Conservation (phyloP, 53 echinoderm and acorn worm genomes). For the Holothuria scabra region DNA sequence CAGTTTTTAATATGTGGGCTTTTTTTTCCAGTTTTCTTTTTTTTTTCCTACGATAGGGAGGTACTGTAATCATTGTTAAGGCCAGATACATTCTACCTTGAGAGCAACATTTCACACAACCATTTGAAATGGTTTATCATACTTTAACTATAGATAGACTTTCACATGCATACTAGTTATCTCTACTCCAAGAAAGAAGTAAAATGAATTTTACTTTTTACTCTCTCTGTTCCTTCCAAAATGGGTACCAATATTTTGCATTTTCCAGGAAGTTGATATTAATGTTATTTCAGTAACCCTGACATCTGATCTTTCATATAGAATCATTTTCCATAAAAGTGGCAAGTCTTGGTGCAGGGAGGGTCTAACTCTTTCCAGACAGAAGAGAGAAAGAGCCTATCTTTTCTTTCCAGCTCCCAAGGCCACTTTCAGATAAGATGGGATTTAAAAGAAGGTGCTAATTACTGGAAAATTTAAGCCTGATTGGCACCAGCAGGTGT, state of each 20-base stretch:
- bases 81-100: no score
- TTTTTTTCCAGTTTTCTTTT: no score
- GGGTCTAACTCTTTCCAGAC: conserved; percentile 21
- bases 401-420: conserved; percentile 17
- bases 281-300: conserved; percentile 26
- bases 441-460: conserved; percentile 47
- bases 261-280: conserved; percentile 24
- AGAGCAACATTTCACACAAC: no score
- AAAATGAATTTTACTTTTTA: no score
- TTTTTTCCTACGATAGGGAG: no score
- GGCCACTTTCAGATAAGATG: conserved; percentile 39
- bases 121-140: no score
- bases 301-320: conserved; percentile 26
- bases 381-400: neutral
- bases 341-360: conserved; percentile 9
- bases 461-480: conserved; percentile 42
- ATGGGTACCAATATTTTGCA: neutral
- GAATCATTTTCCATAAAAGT: conserved; percentile 32
- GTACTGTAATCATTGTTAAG: no score
- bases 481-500: conserved; percentile 49
- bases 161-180: no score
- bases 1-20: no score
- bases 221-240: no score
- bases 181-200: no score
- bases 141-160: no score